Base-by-base conservation (phyloP, 2,797 vertebrate species). In the Limosa lapponica region DNA sequence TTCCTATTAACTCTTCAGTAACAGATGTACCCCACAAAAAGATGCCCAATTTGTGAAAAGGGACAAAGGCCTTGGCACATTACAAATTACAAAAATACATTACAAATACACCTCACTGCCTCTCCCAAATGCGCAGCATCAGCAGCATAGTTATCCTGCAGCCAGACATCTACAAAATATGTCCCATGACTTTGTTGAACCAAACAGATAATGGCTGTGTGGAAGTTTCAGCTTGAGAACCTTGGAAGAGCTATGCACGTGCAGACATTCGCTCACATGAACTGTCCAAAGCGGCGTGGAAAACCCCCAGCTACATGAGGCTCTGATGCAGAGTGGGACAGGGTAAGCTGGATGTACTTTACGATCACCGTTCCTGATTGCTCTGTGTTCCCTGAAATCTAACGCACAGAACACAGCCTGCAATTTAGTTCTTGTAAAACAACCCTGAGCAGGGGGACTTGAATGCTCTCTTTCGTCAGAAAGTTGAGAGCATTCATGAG, bases 251-350 rank as follows among this genome's bases (percentile, higher is more conserved):
- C 22, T 59, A 32, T 0, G 1, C 7, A 4, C 1, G 2, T 23
- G 10, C 22, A 15, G 24, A 78, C 24, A 11, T 55, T 80, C 24
- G 72, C 37, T 30, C 37, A 30, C 6, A 16, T 8, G 18, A 81
- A 52, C 13, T 57, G 28, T 67, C 36, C 52, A 41, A 24, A 84
- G 11, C 18, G 61, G 28, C 0, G 0, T 10, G 16, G 19, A 65
- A 30, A 46, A 9, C 12, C n/a, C n/a, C 1, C 0, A 0, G 13
- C 7, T 46, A 32, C 37, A 36, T 8, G 10, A 85, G 11, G 10
- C 37, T 77, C 22, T 67, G 44, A 80, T 16, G 23, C 17, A 41
- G 8, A 75, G 18, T 34, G 30, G 27, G 12, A 34, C 57, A 8
- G 6, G 9, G 10, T 49, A 54, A 67, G 34, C 87, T 48, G 49